Evolutionary conservation across 2,113 vertebrate genomes (phyloP).

Genomic region (Cervus canadensis): DNA sequence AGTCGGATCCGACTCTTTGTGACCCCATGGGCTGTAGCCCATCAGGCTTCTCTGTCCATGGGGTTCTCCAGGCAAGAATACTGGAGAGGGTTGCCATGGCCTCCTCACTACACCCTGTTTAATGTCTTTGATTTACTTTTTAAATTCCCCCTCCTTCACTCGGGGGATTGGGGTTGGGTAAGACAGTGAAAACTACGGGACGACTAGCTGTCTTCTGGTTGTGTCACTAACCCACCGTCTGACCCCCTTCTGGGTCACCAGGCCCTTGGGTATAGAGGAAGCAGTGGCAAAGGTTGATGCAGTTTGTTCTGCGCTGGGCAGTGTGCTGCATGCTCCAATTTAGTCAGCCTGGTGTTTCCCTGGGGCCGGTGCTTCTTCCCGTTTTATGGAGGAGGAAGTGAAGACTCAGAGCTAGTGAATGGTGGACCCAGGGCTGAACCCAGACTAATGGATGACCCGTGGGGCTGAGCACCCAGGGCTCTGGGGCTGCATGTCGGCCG

Average conservation of each 20-base stretch:
- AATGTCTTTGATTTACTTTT: not conserved
- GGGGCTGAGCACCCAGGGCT: not conserved
- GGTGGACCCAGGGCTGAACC: not conserved
- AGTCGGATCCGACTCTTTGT: not conserved
- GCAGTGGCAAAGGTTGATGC: accelerated
- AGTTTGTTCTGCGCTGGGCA: not conserved
- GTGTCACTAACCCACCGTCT: not conserved
- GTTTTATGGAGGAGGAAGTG: not conserved
- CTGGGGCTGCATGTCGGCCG: not conserved
- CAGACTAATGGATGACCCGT: not conserved
- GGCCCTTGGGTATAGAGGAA: accelerated
- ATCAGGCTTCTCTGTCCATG: not conserved
- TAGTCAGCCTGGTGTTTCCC: accelerated
- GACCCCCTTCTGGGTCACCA: not conserved
- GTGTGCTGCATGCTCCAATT: accelerated
- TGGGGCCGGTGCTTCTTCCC: not conserved
- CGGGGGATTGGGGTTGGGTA: not conserved
- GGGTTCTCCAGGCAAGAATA: not conserved
- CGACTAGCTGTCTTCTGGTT: accelerated
- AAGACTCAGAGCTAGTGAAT: not conserved
- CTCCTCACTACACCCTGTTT: not conserved
- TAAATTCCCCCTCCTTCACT: not conserved
- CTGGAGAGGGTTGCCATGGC: not conserved
- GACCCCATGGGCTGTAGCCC: not conserved
- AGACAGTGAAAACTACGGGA: not conserved